These are phyloP conservation scores for Sminthurinus signatus DNA, from an alignment of 1,140 invertebrate species.

Conservation along the genomic window DNA sequence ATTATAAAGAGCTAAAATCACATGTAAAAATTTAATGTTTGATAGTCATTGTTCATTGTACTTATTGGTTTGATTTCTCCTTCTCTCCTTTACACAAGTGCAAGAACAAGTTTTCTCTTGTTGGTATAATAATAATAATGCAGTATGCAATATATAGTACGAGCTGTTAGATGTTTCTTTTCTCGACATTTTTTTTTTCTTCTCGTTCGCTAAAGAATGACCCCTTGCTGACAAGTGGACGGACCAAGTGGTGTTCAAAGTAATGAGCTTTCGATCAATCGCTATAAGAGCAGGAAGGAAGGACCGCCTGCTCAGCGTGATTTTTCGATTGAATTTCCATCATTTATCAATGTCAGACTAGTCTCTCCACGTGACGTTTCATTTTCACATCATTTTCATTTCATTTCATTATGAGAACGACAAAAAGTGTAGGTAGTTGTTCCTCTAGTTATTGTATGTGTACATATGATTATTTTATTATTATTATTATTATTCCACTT, in stretches of 20 bases:
- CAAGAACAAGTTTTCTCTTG: too few relatives aligned
- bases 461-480: too few relatives aligned
- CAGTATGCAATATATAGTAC: too few relatives aligned
- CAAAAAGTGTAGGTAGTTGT: too few relatives aligned
- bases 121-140: too few relatives aligned
- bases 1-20: too few relatives aligned
- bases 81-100: too few relatives aligned
- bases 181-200: background rate
- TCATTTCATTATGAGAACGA: constrained; percentile 9
- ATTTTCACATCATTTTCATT: constrained; percentile 16
- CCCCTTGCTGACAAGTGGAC: constrained; percentile 20
- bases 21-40: too few relatives aligned
- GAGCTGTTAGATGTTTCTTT: background rate
- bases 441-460: too few relatives aligned
- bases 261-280: constrained; percentile 40
- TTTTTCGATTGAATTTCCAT: constrained; percentile 36
- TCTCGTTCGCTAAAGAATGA: constrained; percentile 1
- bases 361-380: constrained; percentile 29
- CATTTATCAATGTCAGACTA: constrained; percentile 34
- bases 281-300: constrained; percentile 5
- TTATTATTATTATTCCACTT: too few relatives aligned
- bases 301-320: constrained; percentile 36
- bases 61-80: too few relatives aligned
- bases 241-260: constrained; percentile 26
- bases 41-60: too few relatives aligned